Percentiles rank a stretch among this genome's conserved stretches.
phyloP scores from a whole-genome alignment of 2,888 invertebrate genomes.

The Thumatha senex region DNA sequence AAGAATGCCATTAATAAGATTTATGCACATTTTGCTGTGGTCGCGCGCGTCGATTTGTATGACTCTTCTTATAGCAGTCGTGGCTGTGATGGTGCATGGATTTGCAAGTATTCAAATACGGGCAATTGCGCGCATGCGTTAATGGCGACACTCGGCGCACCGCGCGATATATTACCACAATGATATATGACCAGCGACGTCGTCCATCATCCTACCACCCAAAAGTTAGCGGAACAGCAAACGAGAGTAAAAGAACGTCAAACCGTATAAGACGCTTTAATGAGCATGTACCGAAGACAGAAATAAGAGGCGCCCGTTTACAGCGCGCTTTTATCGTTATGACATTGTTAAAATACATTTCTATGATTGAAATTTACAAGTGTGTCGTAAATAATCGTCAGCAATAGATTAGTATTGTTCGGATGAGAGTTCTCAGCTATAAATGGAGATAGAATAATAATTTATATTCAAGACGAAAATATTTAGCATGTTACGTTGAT shows the following conservation, averaged over 20 bases:
- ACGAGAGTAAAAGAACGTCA: slow-evolving; percentile 65
- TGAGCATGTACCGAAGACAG: slow-evolving; percentile 81
- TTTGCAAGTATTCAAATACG: slow-evolving; percentile 47
- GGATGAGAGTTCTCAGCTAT: slow-evolving; percentile 26
- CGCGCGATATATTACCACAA: slow-evolving; percentile 77
- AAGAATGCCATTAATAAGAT: slow-evolving; percentile 79
- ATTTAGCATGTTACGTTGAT: slow-evolving; percentile 14
- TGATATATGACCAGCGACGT: slow-evolving; percentile 79
- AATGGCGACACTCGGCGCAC: slow-evolving; percentile 82
- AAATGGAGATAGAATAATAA: slow-evolving; percentile 16
- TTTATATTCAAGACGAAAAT: slow-evolving; percentile 16
- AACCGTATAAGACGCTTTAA: slow-evolving; percentile 69
- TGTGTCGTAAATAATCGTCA: slow-evolving; percentile 48
- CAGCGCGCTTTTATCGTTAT: slow-evolving; percentile 73
- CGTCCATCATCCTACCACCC: slow-evolving; percentile 82
- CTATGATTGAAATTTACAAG: slow-evolving; percentile 57
- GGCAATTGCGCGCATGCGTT: slow-evolving; percentile 78
- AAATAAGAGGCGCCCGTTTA: slow-evolving; percentile 76
- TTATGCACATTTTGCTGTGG: slow-evolving; percentile 74
- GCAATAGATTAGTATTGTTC: slow-evolving; percentile 26
- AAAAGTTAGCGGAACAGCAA: slow-evolving; percentile 80
- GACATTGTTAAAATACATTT: slow-evolving; percentile 74
- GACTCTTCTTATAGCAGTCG: slow-evolving; percentile 66
- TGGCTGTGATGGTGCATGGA: slow-evolving; percentile 52
- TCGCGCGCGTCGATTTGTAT: slow-evolving; percentile 78